phyloP scores from a whole-genome alignment of 2,797 vertebrate species.

The Rhinella marina region DNA sequence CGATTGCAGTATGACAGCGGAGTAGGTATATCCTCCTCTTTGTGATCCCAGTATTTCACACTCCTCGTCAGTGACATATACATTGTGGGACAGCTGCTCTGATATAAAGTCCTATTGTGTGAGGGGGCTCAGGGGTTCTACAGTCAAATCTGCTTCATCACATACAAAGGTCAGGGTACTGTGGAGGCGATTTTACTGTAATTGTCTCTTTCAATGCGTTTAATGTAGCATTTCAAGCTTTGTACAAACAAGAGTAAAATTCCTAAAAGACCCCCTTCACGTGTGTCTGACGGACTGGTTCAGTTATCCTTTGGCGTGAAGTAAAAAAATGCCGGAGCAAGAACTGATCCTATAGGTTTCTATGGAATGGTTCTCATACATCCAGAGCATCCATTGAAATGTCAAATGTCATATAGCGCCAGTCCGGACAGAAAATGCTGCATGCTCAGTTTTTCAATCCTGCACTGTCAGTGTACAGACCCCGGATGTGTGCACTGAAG shows the following conservation, averaged over 20 bases:
- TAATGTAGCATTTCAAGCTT: too few relatives aligned
- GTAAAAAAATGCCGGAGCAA: too few relatives aligned
- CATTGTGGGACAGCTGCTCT: neutral
- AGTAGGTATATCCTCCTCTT: slow-evolving; percentile 6
- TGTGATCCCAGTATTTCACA: neutral
- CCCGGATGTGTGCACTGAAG: too few relatives aligned
- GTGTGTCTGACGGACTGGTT: too few relatives aligned
- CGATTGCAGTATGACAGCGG: slow-evolving; percentile 23
- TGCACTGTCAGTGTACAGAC: too few relatives aligned
- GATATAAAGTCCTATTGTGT: neutral
- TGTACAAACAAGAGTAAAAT: neutral
- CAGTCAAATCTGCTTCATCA: neutral
- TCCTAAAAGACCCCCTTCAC: neutral
- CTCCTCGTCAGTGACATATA: neutral
- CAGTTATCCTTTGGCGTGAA: too few relatives aligned
- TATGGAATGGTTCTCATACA: too few relatives aligned
- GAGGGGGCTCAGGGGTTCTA: neutral
- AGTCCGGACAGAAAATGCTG: too few relatives aligned
- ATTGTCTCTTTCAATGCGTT: neutral
- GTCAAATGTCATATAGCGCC: too few relatives aligned
- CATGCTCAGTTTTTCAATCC: too few relatives aligned
- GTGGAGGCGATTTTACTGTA: neutral
- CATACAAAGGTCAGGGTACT: neutral
- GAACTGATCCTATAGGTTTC: too few relatives aligned
- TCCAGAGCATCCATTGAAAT: too few relatives aligned